Evolutionary conservation across 2,797 vertebrate species (phyloP), one percentile per base, ranked within the genome.

Genomic region (Enteromius afrohamiltoni): DNA sequence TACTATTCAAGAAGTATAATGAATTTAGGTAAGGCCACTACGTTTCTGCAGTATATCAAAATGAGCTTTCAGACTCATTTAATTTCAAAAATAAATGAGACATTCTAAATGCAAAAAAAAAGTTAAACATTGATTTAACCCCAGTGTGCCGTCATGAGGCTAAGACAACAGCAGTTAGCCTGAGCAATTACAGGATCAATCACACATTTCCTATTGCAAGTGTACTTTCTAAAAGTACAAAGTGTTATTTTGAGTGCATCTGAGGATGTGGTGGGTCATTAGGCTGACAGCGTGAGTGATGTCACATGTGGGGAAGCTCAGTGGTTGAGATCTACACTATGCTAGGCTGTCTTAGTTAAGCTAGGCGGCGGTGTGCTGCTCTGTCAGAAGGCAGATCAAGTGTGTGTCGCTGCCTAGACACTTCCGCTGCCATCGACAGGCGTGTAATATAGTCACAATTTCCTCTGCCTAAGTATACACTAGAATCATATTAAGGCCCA

Each of bases 91-190:
- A 70, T 53, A 6, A 49, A 49, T 31, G 6, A 10, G 42, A 58
- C 51, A n/a, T 70, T 17, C 49, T 69, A 23, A 40, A 37, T 51
- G n/a, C 65, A 42, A 42, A 79, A 40, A 34, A 6, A 34, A 49
- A 34, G 42, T 49, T 34, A 34, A 74, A 67, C 42, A 65, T 17
- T 21, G 16, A 60, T 37, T n/a, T 53, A 68, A 53, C 9, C 49
- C 78, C 65, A 69, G 40, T 2, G 53, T 21, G 53, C 79, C 11
- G 0, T 34, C 68, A 47, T 5, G 26, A 80, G 40, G 6, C 49
- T 70, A 73, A 81, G 55, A 74, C 80, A 82, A 82, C 69, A 82
- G 42, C 80, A 74, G 80, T 82, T 82, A 65, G 80, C 80, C 21
- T 64, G 40, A 64, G 42, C 79, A 64, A 81, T 81, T 49, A 73